Evolutionary conservation across 2,888 invertebrate species (phyloP), one percentile per base, ranked within the genome.

Genomic region (Agonum fuliginosum): DNA sequence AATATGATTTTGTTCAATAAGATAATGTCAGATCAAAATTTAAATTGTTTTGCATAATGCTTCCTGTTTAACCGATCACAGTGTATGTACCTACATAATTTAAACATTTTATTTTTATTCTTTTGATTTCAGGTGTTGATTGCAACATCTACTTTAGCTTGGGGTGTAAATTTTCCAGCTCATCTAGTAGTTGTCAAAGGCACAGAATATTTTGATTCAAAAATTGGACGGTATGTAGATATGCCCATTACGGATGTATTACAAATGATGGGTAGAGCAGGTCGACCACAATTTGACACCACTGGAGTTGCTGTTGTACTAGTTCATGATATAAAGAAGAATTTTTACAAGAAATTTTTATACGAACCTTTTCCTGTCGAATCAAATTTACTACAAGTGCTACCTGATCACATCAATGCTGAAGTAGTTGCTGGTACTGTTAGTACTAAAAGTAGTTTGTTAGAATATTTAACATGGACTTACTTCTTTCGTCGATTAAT

Each of bases 331-430:
- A 92, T 95, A 58, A 99, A 99, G 88, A 99, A 99, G 87, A 96
- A 96, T 85, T 99, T 99, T 89, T 99, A 99, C 88, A 98, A 98
- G 86, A 98, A 98, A 86, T 99, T 99, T 88, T 88, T 99, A 0
- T 99, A 99, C 87, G 98, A 99, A 86, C 99, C 99, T 0, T 99
- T 99, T 88, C 99, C 99, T 0, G 99, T 99, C 0, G 99, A 99
- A 86, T 99, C 99, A 0, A 97, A 95, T 84, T 87, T 99, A 46
- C 88, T 98, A 3, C 91, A 92, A 75, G 98, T 97, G 0, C 85
- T 99, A 72, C 93, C 98, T 0, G 99, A 99, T 87, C 99, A 99
- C 87, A 90, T 99, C 80, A 99, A 99, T 87, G 99, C 99, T 0
- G 99, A 99, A 87, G 92, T 95, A 80, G 97, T 98, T 0, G 96